These are phyloP conservation scores for Archivesica marissinica DNA, from an alignment of 1,140 invertebrate species.

Conservation along the genomic window DNA sequence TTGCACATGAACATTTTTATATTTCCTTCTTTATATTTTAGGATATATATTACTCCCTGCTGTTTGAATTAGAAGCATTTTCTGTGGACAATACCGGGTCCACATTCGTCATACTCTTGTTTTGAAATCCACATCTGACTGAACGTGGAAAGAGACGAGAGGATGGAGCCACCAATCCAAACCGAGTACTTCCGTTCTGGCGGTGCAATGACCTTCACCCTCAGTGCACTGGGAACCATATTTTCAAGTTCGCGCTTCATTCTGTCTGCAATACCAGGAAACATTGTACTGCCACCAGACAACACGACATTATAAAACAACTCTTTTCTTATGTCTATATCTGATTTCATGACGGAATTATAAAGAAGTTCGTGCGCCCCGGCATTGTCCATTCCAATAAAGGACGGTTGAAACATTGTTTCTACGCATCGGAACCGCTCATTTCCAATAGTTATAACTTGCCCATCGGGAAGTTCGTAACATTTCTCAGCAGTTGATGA, in stretches of 20 bases:
- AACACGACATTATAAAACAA: slow-evolving; percentile 54
- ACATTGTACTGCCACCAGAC: slow-evolving; percentile 61
- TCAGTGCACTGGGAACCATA: slow-evolving; percentile 81
- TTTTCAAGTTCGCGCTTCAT: slow-evolving; percentile 57
- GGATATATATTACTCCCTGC: too few species aligned
- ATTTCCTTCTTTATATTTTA: too few species aligned
- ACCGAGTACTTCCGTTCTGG: slow-evolving; percentile 81
- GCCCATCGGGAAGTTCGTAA: slow-evolving; percentile 84
- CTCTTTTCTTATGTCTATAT: slow-evolving; percentile 63
- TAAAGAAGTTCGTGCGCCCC: slow-evolving; percentile 88
- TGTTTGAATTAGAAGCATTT: slow-evolving; percentile 95
- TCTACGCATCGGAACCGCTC: slow-evolving; percentile 83
- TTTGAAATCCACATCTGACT: slow-evolving; percentile 87
- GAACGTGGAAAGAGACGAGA: slow-evolving; percentile 87
- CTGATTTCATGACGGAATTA: slow-evolving; percentile 90
- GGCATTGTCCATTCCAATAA: slow-evolving; percentile 60
- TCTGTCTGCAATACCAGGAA: slow-evolving; percentile 77
- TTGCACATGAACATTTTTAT: too few species aligned
- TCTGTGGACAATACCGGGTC: slow-evolving; percentile 94
- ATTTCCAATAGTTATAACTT: slow-evolving; percentile 84
- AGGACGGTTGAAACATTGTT: slow-evolving; percentile 89
- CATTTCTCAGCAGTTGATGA: slow-evolving; percentile 77
- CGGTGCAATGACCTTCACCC: slow-evolving; percentile 79
- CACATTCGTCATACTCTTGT: slow-evolving; percentile 94
- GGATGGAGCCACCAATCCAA: slow-evolving; percentile 85